Evolutionary conservation across 2,113 vertebrate species (phyloP).

Genomic region (Arothron firmamentum): DNA sequence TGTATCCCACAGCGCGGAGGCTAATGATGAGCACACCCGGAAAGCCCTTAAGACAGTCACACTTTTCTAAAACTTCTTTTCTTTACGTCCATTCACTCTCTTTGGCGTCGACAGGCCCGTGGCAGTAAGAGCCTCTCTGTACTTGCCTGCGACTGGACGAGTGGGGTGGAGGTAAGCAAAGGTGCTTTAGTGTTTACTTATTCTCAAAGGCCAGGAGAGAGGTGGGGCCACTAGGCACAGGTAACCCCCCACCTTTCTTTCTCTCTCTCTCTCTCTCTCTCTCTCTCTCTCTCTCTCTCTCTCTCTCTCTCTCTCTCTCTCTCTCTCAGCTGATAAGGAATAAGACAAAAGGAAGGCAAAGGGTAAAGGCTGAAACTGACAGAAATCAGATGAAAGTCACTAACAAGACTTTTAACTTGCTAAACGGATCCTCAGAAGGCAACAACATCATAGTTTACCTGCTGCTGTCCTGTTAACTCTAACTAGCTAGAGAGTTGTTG

Average conservation of each 20-base stretch:
- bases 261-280: slow-evolving; percentile 16
- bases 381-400: slow-evolving; percentile 29
- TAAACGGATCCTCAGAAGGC: background rate
- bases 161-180: slow-evolving; percentile 54
- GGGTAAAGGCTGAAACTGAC: slow-evolving; percentile 49
- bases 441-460: no score
- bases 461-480: no score
- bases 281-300: slow-evolving; percentile 18
- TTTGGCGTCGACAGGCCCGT: slow-evolving; percentile 37
- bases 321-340: slow-evolving; percentile 54
- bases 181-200: slow-evolving; percentile 69
- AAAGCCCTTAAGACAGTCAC: slow-evolving; percentile 19
- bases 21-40: slow-evolving; percentile 8
- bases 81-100: slow-evolving; percentile 29
- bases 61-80: slow-evolving; percentile 15
- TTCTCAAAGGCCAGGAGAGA: slow-evolving; percentile 54
- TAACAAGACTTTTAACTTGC: slow-evolving; percentile 5
- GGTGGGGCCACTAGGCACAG: slow-evolving; percentile 64
- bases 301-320: slow-evolving; percentile 18
- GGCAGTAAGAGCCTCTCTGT: slow-evolving; percentile 31
- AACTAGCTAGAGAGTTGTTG: no score
- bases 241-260: slow-evolving; percentile 49
- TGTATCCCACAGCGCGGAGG: slow-evolving; percentile 46
- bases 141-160: slow-evolving; percentile 33
- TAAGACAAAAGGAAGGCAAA: slow-evolving; percentile 44